Evolutionary conservation across 2,113 vertebrate species (phyloP).

Genomic region (Zeus faber): DNA sequence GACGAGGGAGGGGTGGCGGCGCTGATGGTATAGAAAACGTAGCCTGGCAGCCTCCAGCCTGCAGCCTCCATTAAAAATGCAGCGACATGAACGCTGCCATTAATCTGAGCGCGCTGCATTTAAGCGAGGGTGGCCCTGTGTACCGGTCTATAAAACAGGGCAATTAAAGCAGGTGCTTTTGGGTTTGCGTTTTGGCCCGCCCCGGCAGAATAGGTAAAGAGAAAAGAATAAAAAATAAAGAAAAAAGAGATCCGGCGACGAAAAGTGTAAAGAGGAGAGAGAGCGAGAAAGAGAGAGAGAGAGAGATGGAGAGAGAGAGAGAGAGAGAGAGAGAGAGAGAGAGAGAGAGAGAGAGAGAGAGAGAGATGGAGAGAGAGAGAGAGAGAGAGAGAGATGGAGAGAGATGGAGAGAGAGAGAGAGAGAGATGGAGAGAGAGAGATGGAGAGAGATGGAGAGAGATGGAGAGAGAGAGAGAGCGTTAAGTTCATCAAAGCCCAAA

Average conservation of each 20-base stretch:
- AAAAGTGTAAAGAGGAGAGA: not conserved
- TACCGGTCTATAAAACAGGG: constrained; percentile 70
- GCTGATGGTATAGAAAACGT: constrained; percentile 53
- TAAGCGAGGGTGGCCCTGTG: constrained; percentile 61
- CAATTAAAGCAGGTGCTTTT: constrained; percentile 70
- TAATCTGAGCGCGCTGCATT: constrained; percentile 69
- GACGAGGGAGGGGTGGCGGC: not conserved
- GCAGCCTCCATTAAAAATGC: constrained; percentile 71
- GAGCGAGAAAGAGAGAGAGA: not conserved
- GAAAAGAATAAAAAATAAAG: not conserved
- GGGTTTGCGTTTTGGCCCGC: constrained; percentile 58
- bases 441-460: too few species aligned
- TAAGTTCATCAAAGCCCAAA: too few species aligned
- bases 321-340: too few species aligned
- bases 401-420: too few species aligned
- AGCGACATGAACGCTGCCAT: constrained; percentile 67
- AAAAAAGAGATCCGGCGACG: not conserved
- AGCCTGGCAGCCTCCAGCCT: constrained; percentile 63
- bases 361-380: too few species aligned
- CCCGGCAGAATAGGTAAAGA: constrained; percentile 30
- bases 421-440: too few species aligned
- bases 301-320: too few species aligned
- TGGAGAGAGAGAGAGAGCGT: too few species aligned
- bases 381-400: too few species aligned
- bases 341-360: too few species aligned